A percentile compares a stretch with the other conserved stretches of the same genome.
Evolutionary conservation across 2,797 vertebrate genomes (phyloP).

Genomic region (Cryptoblepharus egeriae): DNA sequence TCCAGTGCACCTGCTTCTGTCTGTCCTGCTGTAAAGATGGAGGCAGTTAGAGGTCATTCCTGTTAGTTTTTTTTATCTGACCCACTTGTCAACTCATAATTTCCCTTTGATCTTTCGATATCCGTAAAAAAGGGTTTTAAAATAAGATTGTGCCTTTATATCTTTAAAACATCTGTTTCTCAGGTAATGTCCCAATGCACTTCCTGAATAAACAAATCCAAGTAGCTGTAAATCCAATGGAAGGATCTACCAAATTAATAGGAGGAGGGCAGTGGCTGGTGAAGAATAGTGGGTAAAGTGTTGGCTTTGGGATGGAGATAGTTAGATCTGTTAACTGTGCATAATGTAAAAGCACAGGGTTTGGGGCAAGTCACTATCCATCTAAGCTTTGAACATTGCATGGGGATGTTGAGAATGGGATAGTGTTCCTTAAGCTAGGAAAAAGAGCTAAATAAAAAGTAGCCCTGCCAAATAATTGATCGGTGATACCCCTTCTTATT

Average conservation of each 20-base stretch:
- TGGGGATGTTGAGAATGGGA: background rate
- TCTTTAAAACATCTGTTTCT: constrained; percentile 23
- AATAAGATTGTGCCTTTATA: no score
- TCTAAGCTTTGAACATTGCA: background rate
- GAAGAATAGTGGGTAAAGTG: background rate
- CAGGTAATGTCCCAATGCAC: constrained; percentile 6
- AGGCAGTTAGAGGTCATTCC: background rate
- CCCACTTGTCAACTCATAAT: background rate
- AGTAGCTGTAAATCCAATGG: background rate
- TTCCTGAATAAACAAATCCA: constrained; percentile 7
- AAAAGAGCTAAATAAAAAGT: background rate
- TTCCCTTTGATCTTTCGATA: constrained; percentile 42
- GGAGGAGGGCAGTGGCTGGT: background rate
- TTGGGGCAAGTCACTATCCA: background rate
- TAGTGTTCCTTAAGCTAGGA: no score
- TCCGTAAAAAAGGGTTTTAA: background rate
- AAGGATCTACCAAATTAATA: background rate
- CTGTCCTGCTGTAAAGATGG: constrained; percentile 23
- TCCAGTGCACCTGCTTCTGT: background rate
- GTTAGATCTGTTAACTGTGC: no score
- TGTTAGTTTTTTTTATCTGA: constrained; percentile 21
- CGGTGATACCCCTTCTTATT: background rate
- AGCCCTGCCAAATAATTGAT: background rate
- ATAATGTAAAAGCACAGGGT: background rate
- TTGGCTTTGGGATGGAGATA: background rate